These are phyloP conservation scores for Gallinago nigripennis DNA, from an alignment of 2,797 vertebrate genomes.

Conservation along the genomic window DNA sequence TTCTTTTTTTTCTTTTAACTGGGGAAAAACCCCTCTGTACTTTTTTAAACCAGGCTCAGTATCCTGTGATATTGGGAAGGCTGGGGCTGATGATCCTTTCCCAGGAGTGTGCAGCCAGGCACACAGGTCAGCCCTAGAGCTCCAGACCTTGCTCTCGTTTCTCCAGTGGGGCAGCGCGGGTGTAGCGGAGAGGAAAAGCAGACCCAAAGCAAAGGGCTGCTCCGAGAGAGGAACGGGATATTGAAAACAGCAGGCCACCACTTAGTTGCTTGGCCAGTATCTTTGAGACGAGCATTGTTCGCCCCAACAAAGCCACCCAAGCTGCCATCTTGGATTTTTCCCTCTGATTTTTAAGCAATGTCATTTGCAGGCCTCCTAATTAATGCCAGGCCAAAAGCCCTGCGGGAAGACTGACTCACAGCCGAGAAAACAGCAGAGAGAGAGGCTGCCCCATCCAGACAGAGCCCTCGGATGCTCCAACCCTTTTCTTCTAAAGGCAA, in stretches of 20 bases:
- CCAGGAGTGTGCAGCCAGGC: not conserved
- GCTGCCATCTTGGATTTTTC: constrained; percentile 7
- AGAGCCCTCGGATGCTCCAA: not conserved
- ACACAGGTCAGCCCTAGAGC: not conserved
- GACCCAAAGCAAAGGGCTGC: not conserved
- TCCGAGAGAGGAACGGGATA: not conserved
- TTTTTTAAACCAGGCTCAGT: not conserved
- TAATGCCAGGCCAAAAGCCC: not conserved
- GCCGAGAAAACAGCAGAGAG: accelerated
- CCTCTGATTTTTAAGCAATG: not conserved
- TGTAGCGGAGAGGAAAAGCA: not conserved
- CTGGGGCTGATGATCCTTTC: not conserved
- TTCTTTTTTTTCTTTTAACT: not conserved
- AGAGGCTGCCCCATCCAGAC: not conserved
- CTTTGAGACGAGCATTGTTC: not conserved
- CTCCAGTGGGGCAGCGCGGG: not conserved
- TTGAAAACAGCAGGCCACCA: not conserved
- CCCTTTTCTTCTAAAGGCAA: not conserved
- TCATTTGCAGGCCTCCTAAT: not conserved
- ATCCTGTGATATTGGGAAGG: not conserved
- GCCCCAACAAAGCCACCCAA: not conserved
- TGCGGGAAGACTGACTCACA: not conserved
- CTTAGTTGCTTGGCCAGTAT: not conserved
- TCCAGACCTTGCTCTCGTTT: not conserved
- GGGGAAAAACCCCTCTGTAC: accelerated